Percentiles rank a stretch among this genome's conserved stretches.
These are phyloP conservation scores for Atopsyche davidsoni DNA, from an alignment of 1,140 invertebrate genomes.

Conservation along the genomic window DNA sequence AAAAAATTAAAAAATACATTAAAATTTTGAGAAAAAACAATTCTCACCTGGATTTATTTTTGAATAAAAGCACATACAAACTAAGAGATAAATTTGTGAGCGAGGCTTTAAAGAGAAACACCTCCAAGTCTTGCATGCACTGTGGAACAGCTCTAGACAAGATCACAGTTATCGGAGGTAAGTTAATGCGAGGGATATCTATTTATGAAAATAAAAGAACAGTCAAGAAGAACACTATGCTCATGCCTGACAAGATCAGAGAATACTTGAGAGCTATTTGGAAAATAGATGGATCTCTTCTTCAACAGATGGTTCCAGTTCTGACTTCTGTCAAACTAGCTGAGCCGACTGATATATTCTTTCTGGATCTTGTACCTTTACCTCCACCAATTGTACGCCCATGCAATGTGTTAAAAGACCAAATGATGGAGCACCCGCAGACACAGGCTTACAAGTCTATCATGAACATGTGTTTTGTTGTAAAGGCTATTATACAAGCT, in stretches of 20 bases:
- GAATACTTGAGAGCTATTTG: constrained; percentile 72
- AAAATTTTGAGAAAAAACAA: constrained; percentile 41
- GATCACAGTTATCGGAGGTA: constrained; percentile 56
- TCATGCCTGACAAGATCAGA: constrained; percentile 59
- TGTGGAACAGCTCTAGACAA: constrained; percentile 56
- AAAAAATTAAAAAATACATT: constrained; percentile 40
- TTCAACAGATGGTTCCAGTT: constrained; percentile 68
- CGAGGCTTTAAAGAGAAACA: constrained; percentile 50
- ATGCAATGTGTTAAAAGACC: constrained; percentile 60
- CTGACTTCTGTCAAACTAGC: constrained; percentile 50
- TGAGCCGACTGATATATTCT: constrained; percentile 83
- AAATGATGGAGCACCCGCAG: constrained; percentile 76
- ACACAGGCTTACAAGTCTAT: constrained; percentile 67
- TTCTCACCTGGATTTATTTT: constrained; percentile 38
- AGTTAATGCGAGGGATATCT: constrained; percentile 50
- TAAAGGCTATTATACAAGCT: constrained; percentile 60
- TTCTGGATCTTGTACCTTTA: constrained; percentile 78
- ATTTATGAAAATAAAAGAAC: constrained; percentile 39
- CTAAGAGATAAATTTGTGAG: constrained; percentile 56
- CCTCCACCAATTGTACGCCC: constrained; percentile 83
- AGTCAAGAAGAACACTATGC: constrained; percentile 38
- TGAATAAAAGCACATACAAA: constrained; percentile 57
- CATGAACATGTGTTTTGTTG: constrained; percentile 54
- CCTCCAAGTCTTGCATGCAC: constrained; percentile 54
- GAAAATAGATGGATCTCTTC: constrained; percentile 64